Base-by-base conservation (phyloP, 1,140 invertebrate species). In the Pseudomyrmex cubaensis region DNA sequence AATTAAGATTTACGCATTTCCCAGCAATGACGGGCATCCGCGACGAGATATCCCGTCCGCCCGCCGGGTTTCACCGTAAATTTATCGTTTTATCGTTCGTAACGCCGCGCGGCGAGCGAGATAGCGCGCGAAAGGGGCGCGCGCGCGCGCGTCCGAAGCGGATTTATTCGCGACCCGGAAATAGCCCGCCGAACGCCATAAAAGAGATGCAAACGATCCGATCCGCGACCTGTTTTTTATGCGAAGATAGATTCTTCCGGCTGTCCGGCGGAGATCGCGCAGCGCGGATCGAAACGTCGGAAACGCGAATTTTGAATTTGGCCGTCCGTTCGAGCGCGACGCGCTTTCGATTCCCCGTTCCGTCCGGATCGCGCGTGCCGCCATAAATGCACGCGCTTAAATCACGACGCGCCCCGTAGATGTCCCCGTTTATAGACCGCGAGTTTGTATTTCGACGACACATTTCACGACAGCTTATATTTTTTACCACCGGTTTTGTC, bases 1-100 rank as follows among this genome's bases (percentile, higher is more conserved):
- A 90, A 90, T 90, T 88, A 90, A 90, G 83, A 90, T 90, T 90
- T 90, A 90, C 83, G 87, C 44, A 73, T 77, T 83, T 70, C 5
- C 52, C 67, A 67, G 50, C 61, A 85, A 88, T 83, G 77, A 87
- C 59, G 57, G 17, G 3, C 44, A n/a, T 22, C 70, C 61, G 82
- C 61, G 72, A 76, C 50, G 85, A 86, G 86, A 77, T 35, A 35
- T 35, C 35, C 48, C 48, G 57, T 12, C 25, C 54, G 67, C 35
- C 5, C 15, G 22, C 61, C 77, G 76, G 82, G 57, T 80, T 77
- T 70, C 44, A 4, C 35, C 74, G 48, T 46, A 57, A 77, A 88
- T 88, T 89, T 89, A 89, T 88, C 85, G 87, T 87, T 84, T 80
- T 77, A 67, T 74, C 86, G 83, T 82, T 85, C 63, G 67, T 63